Evolutionary conservation across 2,113 vertebrate species (phyloP).

Genomic region (Rousettus leschenaultii): DNA sequence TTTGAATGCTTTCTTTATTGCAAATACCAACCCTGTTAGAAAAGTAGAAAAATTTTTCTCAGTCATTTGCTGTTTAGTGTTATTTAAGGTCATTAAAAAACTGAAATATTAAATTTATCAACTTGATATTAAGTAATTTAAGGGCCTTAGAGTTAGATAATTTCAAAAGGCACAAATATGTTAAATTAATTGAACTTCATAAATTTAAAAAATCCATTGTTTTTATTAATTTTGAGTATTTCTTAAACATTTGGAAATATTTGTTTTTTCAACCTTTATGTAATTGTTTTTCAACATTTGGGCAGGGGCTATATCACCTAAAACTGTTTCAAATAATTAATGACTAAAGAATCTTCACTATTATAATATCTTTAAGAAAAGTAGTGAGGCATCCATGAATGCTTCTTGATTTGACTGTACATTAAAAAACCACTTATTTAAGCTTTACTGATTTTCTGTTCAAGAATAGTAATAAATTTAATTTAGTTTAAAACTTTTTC

Average conservation of each 20-base stretch:
- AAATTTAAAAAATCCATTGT: neutral
- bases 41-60: neutral
- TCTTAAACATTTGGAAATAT: neutral
- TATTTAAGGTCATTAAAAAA: neutral
- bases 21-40: neutral
- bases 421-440: conserved; percentile 33
- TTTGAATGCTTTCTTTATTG: neutral
- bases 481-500: conserved; percentile 21
- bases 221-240: conserved; percentile 31
- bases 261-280: neutral
- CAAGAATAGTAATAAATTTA: conserved; percentile 21
- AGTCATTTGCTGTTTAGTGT: conserved; percentile 12
- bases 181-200: neutral
- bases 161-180: neutral
- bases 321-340: conserved; percentile 28
- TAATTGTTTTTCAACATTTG: neutral
- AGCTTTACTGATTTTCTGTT: conserved; percentile 31
- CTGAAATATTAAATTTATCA: neutral
- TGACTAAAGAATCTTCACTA: neutral
- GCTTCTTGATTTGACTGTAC: neutral
- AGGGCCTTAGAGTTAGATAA: neutral
- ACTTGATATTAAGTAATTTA: conserved; percentile 33
- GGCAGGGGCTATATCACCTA: neutral
- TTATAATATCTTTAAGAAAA: conserved; percentile 15
- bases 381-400: neutral